Percentiles rank a stretch among this genome's conserved stretches.
These are phyloP conservation scores for Megamerina dolium DNA, from an alignment of 2,888 invertebrate genomes.

Conservation along the genomic window DNA sequence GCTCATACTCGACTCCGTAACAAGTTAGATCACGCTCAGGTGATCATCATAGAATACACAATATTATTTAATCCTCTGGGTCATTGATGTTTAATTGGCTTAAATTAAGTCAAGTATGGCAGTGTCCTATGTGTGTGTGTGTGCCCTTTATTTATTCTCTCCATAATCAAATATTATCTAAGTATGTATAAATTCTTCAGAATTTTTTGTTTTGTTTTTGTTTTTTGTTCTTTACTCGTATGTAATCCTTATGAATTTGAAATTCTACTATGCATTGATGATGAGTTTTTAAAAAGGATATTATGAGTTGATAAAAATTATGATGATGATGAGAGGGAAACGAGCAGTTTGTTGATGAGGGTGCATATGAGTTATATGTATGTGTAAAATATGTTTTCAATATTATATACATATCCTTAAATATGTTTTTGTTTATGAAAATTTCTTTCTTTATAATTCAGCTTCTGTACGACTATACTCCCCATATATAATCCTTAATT, in stretches of 20 bases:
- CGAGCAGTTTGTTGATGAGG: slow-evolving; percentile 12
- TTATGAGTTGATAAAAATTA: too few species aligned
- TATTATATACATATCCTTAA: too few species aligned
- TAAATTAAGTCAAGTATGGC: slow-evolving; percentile 50
- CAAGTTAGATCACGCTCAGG: slow-evolving; percentile 13
- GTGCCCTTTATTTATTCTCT: too few species aligned
- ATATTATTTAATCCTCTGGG: slow-evolving; percentile 18
- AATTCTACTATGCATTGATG: slow-evolving; percentile 31
- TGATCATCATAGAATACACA: slow-evolving; percentile 10
- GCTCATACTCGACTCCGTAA: too few species aligned
- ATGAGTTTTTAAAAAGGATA: slow-evolving; percentile 18
- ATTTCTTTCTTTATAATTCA: too few species aligned
- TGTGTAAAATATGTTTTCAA: too few species aligned
- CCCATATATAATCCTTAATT: too few species aligned
- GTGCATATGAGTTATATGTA: slow-evolving; percentile 10
- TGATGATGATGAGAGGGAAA: too few species aligned
- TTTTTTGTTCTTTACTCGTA: slow-evolving; percentile 32
- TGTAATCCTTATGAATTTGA: slow-evolving; percentile 49
- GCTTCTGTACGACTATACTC: too few species aligned
- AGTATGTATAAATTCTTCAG: too few species aligned
- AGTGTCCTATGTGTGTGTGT: background rate
- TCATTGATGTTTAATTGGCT: slow-evolving; percentile 45
- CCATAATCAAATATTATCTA: too few species aligned
- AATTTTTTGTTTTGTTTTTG: slow-evolving; percentile 15
- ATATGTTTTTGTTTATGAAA: too few species aligned